Evolutionary conservation across 2,888 invertebrate species (phyloP).

Genomic region (Sarcophaga carnaria): DNA sequence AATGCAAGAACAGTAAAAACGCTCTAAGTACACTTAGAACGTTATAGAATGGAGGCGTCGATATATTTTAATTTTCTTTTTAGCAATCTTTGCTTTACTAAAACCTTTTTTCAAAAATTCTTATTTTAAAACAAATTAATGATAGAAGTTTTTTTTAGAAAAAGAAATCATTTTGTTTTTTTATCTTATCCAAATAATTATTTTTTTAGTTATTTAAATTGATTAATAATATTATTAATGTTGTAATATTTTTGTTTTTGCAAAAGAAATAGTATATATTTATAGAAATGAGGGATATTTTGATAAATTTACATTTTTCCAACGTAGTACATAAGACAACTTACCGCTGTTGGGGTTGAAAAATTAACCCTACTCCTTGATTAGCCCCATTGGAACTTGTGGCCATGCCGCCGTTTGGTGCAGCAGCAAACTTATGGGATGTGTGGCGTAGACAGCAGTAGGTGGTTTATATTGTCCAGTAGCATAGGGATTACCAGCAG

Average conservation of each 20-base stretch:
- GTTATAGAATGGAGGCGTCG: too few relatives aligned
- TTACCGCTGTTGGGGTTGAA: slow-evolving; percentile 65
- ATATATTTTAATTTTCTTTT: slow-evolving; percentile 23
- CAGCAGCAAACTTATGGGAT: slow-evolving; percentile 75
- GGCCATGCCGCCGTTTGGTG: slow-evolving; percentile 72
- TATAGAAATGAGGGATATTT: slow-evolving; percentile 31
- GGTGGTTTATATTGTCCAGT: slow-evolving; percentile 77
- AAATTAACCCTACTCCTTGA: slow-evolving; percentile 64
- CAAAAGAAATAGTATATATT: slow-evolving; percentile 20
- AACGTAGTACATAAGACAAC: slow-evolving; percentile 17
- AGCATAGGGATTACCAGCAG: slow-evolving; percentile 80
- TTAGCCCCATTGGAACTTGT: slow-evolving; percentile 66
- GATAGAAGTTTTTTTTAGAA: slow-evolving; percentile 56
- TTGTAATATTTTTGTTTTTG: too few relatives aligned
- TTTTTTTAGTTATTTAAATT: slow-evolving; percentile 26
- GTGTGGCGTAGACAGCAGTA: slow-evolving; percentile 75
- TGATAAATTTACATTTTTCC: slow-evolving; percentile 52
- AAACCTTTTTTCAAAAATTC: slow-evolving; percentile 33
- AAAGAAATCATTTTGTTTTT: slow-evolving; percentile 62
- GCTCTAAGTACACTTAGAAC: too few relatives aligned
- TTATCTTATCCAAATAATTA: slow-evolving; percentile 58
- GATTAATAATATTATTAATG: slow-evolving; percentile 20
- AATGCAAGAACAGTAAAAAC: too few relatives aligned
- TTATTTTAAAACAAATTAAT: slow-evolving; percentile 40
- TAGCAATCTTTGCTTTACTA: slow-evolving; percentile 40